Evolutionary conservation across 2,888 invertebrate species (phyloP).

Genomic region (Barypeithes pellucidus): DNA sequence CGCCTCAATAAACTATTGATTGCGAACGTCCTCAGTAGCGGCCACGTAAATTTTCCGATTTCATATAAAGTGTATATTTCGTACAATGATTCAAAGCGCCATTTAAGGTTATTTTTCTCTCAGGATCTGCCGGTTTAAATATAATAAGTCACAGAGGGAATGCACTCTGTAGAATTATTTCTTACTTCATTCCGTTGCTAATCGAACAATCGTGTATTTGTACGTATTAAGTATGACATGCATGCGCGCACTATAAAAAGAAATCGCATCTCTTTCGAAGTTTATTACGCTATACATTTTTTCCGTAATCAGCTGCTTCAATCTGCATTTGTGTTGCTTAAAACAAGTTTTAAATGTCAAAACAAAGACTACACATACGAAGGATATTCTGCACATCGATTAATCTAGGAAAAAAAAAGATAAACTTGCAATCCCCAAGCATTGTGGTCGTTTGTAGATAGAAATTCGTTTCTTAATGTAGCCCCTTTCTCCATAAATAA

Average conservation of each 20-base stretch:
- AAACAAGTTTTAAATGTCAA: conserved; percentile 30
- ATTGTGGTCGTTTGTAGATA: no score
- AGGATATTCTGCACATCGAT: neutral
- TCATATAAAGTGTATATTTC: no score
- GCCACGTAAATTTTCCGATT: no score
- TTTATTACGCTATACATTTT: conserved; percentile 44
- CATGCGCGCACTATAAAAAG: conserved; percentile 38
- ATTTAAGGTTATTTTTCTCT: no score
- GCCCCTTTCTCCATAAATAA: no score
- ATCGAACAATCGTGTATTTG: conserved; percentile 42
- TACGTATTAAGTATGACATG: conserved; percentile 41
- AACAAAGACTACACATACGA: conserved; percentile 4
- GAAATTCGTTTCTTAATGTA: no score
- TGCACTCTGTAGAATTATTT: conserved; percentile 27
- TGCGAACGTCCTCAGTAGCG: no score
- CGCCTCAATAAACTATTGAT: no score
- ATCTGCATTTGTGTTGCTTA: conserved; percentile 24
- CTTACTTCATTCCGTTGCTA: conserved; percentile 15
- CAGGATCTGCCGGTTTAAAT: no score
- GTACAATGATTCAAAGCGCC: no score
- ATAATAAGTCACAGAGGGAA: neutral
- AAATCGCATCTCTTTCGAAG: conserved; percentile 34
- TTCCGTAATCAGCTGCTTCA: conserved; percentile 30
- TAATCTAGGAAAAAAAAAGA: no score
- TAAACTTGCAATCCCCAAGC: no score